Percentiles rank a stretch among this genome's conserved stretches.
Evolutionary conservation across 2,888 invertebrate genomes (phyloP).

Genomic region (Harpalus rubripes): DNA sequence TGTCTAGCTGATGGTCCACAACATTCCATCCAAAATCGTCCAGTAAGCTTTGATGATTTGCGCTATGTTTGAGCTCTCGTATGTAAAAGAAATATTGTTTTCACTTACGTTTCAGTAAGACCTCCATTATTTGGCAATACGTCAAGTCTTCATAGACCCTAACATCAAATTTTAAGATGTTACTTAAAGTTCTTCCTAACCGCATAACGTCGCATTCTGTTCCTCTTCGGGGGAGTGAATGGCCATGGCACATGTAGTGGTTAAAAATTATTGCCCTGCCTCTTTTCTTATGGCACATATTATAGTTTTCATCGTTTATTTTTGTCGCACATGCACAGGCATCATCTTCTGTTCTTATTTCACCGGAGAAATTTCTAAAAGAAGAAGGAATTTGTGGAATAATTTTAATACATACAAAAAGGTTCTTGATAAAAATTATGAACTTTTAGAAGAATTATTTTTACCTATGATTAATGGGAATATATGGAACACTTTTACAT

Average conservation of each 20-base stretch:
- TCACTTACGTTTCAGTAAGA: constrained; percentile 1
- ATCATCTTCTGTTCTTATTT: constrained; percentile 19
- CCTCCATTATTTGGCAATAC: constrained; percentile 32
- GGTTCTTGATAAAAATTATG: not conserved
- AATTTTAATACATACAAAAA: too few species aligned
- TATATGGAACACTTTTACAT: not conserved
- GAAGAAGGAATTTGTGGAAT: not conserved
- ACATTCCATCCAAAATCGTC: too few species aligned
- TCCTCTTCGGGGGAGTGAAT: constrained; percentile 10
- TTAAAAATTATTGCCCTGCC: constrained; percentile 41
- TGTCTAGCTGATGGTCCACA: too few species aligned
- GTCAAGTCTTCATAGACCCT: constrained; percentile 27
- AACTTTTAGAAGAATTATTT: not conserved
- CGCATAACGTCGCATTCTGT: constrained; percentile 43
- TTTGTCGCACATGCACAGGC: not conserved
- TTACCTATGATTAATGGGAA: not conserved
- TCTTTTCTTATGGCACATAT: constrained; percentile 29
- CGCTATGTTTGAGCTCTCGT: not conserved
- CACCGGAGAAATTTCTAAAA: not conserved
- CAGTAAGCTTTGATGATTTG: too few species aligned
- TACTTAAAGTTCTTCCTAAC: constrained; percentile 17
- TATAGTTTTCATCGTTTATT: constrained; percentile 17
- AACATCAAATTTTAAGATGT: constrained; percentile 22
- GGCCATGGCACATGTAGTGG: constrained; percentile 23
- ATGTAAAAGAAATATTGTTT: not conserved